phyloP scores from a whole-genome alignment of 2,113 vertebrate genomes.

The Tursiops truncatus region DNA sequence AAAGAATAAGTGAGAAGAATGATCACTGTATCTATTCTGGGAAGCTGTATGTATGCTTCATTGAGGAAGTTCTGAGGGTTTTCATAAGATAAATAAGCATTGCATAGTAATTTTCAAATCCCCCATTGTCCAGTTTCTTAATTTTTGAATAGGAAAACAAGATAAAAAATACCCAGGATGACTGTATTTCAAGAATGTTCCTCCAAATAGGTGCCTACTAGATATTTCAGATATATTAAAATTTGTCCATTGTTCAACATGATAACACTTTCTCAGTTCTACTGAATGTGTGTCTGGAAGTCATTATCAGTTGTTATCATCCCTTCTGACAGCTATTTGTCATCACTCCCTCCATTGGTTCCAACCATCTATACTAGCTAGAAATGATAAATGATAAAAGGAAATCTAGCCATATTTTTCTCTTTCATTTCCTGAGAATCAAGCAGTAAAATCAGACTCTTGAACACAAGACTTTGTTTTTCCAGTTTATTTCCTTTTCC shows the following conservation, averaged over 20 bases:
- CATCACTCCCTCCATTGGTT: not conserved
- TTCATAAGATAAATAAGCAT: not conserved
- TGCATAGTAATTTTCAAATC: not conserved
- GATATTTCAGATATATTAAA: not conserved
- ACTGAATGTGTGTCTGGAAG: not conserved
- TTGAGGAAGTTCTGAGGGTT: not conserved
- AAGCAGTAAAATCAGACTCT: not conserved
- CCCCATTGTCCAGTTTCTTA: not conserved
- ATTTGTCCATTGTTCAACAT: not conserved
- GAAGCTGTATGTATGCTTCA: not conserved
- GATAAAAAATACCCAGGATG: not conserved
- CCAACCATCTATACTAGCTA: not conserved
- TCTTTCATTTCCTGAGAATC: not conserved
- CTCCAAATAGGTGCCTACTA: not conserved
- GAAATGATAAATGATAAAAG: not conserved
- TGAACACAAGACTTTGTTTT: not conserved
- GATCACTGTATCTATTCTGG: not conserved
- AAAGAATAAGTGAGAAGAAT: not conserved
- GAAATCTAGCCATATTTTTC: not conserved
- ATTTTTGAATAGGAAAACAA: not conserved
- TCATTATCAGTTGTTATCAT: not conserved
- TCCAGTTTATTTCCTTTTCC: not conserved
- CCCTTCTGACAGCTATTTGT: not conserved
- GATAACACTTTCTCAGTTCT: not conserved
- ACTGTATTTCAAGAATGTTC: not conserved